phyloP scores from a whole-genome alignment of 2,113 vertebrate genomes.

The Collichthys lucidus region DNA sequence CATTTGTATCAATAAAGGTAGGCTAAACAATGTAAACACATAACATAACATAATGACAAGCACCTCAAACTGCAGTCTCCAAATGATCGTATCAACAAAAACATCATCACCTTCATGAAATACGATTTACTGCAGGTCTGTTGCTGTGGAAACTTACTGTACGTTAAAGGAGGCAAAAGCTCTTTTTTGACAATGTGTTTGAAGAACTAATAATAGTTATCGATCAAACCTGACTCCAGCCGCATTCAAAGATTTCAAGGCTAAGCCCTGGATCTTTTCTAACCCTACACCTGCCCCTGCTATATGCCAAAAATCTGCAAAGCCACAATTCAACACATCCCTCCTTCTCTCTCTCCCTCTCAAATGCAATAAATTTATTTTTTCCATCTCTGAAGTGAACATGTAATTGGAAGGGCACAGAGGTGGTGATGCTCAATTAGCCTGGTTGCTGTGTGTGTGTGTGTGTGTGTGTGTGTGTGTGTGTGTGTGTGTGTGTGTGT shows the following conservation, averaged over 20 bases:
- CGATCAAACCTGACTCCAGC: not conserved
- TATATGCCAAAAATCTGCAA: not conserved
- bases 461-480: too few relatives aligned
- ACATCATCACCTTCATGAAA: too few relatives aligned
- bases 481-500: slow-evolving; percentile 1
- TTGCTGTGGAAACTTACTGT: not conserved
- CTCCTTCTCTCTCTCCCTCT: not conserved
- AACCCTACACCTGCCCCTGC: not conserved
- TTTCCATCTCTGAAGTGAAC: slow-evolving; percentile 28
- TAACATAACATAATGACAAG: not conserved
- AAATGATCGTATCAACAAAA: not conserved
- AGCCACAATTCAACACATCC: not conserved
- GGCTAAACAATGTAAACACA: too few relatives aligned
- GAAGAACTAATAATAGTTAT: not conserved
- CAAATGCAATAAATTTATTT: slow-evolving; percentile 13
- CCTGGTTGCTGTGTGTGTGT: not conserved
- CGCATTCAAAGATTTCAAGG: not conserved
- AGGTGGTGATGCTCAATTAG: slow-evolving; percentile 61
- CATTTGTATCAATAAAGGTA: too few relatives aligned
- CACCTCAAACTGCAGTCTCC: not conserved
- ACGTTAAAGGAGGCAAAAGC: too few relatives aligned
- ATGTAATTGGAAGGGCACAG: slow-evolving; percentile 57
- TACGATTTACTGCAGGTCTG: too few relatives aligned
- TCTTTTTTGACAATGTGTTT: not conserved
- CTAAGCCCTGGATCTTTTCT: not conserved